Percentiles rank a stretch among this genome's conserved stretches.
phyloP scores from a whole-genome alignment of 2,113 vertebrate species.

The Formicarius rufipectus region DNA sequence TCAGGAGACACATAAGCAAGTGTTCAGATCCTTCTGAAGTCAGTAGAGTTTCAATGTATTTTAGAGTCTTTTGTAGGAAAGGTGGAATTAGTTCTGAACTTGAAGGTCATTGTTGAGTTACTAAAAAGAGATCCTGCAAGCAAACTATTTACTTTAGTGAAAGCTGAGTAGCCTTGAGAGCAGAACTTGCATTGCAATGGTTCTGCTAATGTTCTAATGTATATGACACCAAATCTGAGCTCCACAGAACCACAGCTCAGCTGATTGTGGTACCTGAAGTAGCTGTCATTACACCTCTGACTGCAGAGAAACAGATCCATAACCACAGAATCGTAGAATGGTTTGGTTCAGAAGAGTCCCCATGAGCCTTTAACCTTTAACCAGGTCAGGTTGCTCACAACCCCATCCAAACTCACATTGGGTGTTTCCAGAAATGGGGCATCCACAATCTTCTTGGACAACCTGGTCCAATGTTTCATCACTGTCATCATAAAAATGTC shows the following conservation, averaged over 20 bases:
- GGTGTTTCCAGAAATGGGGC: background rate
- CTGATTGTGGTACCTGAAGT: background rate
- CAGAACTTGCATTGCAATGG: background rate
- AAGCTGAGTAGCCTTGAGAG: background rate
- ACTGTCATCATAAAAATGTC: background rate
- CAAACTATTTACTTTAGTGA: background rate
- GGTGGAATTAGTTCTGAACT: background rate
- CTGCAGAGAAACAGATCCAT: background rate
- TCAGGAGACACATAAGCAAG: background rate
- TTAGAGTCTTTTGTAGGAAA: background rate
- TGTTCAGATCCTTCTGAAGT: background rate
- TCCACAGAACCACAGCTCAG: background rate
- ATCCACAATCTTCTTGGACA: background rate
- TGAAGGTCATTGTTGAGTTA: background rate
- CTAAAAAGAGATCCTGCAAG: background rate
- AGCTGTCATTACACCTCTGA: background rate
- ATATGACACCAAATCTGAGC: background rate
- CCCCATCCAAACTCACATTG: background rate
- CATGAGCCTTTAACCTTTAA: fast-evolving
- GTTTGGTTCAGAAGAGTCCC: background rate
- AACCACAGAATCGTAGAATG: background rate
- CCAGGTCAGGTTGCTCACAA: background rate
- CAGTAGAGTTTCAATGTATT: background rate
- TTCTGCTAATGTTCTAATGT: background rate
- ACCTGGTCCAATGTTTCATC: background rate